phyloP scores from a whole-genome alignment of 2,888 invertebrate species.

The Phyllotreta striolata region DNA sequence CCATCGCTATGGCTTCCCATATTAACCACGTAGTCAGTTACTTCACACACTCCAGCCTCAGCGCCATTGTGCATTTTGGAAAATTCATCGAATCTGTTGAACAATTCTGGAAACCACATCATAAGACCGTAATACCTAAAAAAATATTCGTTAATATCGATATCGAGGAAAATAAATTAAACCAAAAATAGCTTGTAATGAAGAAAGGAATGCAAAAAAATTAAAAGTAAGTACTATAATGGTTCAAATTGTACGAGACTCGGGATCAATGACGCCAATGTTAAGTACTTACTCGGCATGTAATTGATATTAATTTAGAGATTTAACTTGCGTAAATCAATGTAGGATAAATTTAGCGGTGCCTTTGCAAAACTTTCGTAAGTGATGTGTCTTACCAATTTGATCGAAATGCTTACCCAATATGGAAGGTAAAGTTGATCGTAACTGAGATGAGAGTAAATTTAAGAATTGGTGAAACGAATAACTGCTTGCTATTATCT shows the following conservation, averaged over 20 bases:
- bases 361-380: background rate
- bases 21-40: slow-evolving; percentile 77
- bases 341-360: background rate
- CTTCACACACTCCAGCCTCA: slow-evolving; percentile 76
- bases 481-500: slow-evolving; percentile 82
- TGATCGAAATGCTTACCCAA: slow-evolving; percentile 69
- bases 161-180: no score
- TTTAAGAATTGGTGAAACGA: slow-evolving; percentile 81
- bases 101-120: slow-evolving; percentile 98
- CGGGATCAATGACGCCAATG: no score
- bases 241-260: no score
- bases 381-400: background rate
- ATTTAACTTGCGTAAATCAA: no score
- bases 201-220: no score
- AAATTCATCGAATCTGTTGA: slow-evolving; percentile 88
- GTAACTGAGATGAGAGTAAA: slow-evolving; percentile 86
- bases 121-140: slow-evolving; percentile 89
- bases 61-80: slow-evolving; percentile 71
- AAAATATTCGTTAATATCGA: slow-evolving; percentile 7
- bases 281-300: no score
- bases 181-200: no score
- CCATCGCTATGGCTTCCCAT: slow-evolving; percentile 68
- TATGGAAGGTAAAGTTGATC: slow-evolving; percentile 93
- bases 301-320: no score
- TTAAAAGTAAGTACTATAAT: no score